These are phyloP conservation scores for Petrolisthes cinctipes DNA, from an alignment of 2,888 invertebrate genomes.

Conservation along the genomic window DNA sequence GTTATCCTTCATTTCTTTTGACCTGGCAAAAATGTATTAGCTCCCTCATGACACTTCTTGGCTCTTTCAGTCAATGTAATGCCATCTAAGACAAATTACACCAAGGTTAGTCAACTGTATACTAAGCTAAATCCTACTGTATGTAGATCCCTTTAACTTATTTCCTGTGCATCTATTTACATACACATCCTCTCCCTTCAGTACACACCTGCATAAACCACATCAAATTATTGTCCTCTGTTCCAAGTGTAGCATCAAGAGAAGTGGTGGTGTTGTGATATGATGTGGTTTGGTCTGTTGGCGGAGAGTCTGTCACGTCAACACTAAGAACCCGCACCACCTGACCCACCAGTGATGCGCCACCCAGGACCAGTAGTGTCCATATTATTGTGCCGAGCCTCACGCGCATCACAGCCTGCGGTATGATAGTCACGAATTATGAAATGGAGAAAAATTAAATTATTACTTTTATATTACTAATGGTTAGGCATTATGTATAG, in stretches of 20 bases:
- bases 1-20: too few relatives aligned
- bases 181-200: not conserved
- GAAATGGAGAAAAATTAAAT: too few relatives aligned
- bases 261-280: not conserved
- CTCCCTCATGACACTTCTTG: too few relatives aligned
- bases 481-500: too few relatives aligned
- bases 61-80: too few relatives aligned
- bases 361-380: slow-evolving; percentile 45
- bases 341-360: slow-evolving; percentile 52
- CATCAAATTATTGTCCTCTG: slow-evolving; percentile 72
- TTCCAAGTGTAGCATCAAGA: not conserved
- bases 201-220: slow-evolving; percentile 82
- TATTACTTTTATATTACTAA: too few relatives aligned
- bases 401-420: slow-evolving; percentile 39
- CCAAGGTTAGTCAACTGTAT: too few relatives aligned
- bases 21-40: too few relatives aligned
- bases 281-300: not conserved
- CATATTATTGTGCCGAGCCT: slow-evolving; percentile 48
- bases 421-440: too few relatives aligned
- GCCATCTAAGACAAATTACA: too few relatives aligned
- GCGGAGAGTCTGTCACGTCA: slow-evolving; percentile 21
- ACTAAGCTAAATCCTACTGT: too few relatives aligned
- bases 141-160: too few relatives aligned
- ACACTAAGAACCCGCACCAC: slow-evolving; percentile 54
- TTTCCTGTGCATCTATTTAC: not conserved